phyloP scores from a whole-genome alignment of 2,113 vertebrate genomes.

The Procavia capensis region DNA sequence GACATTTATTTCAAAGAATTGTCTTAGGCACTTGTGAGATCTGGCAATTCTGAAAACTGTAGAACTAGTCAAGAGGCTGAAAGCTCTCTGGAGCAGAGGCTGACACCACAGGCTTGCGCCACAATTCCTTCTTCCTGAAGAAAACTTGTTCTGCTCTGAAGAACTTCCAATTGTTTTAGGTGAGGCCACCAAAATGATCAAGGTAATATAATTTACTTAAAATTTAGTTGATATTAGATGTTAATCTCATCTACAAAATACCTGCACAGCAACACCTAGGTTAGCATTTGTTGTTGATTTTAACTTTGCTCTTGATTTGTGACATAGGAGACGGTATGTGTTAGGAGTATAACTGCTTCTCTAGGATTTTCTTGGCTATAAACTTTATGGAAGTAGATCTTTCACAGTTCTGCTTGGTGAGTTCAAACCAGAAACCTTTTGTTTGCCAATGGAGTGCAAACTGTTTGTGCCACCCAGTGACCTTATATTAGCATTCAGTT shows the following conservation, averaged over 20 bases:
- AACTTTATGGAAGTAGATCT: too few relatives aligned
- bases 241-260: too few relatives aligned
- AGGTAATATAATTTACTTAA: background rate
- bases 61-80: background rate
- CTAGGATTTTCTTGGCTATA: too few relatives aligned
- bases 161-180: background rate
- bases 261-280: background rate
- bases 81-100: background rate
- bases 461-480: too few relatives aligned
- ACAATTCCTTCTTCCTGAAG: too few relatives aligned
- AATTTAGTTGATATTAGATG: background rate
- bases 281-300: background rate
- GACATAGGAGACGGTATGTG: too few relatives aligned
- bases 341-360: too few relatives aligned
- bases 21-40: background rate
- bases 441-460: too few relatives aligned
- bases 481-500: too few relatives aligned
- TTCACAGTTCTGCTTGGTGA: too few relatives aligned
- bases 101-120: background rate
- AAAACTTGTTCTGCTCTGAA: background rate
- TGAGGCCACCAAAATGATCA: background rate
- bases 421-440: too few relatives aligned
- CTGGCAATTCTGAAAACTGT: background rate
- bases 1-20: background rate
- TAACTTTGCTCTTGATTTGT: too few relatives aligned